phyloP scores from a whole-genome alignment of 2,113 vertebrate species.

The Rhombomys opimus region DNA sequence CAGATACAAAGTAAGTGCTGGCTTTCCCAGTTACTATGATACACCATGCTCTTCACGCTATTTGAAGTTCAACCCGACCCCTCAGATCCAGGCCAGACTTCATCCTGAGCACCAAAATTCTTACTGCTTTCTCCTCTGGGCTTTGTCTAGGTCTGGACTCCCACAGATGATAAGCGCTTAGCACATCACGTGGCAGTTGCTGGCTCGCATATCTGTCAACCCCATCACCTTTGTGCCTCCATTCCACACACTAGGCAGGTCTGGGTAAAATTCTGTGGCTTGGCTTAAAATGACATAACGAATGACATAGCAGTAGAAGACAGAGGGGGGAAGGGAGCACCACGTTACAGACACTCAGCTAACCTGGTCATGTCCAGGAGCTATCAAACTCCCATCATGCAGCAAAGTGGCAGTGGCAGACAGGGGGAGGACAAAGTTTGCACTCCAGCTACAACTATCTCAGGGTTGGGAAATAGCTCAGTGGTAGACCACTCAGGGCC shows the following conservation, averaged over 20 bases:
- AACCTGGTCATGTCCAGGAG: fast-evolving
- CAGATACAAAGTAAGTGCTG: neutral
- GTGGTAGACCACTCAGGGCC: neutral
- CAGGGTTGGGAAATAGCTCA: neutral
- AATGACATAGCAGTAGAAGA: neutral
- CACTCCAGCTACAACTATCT: neutral
- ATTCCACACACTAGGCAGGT: neutral
- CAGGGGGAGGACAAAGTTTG: neutral
- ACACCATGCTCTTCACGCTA: neutral
- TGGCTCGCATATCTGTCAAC: neutral
- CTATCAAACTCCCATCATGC: neutral
- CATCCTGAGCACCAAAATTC: neutral
- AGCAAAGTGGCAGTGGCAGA: neutral
- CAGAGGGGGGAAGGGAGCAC: neutral
- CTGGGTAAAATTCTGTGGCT: neutral
- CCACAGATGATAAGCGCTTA: no score
- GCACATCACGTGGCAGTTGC: neutral
- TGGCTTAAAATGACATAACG: neutral
- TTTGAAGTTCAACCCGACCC: neutral
- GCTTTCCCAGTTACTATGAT: neutral
- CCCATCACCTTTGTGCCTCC: neutral
- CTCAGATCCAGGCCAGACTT: neutral
- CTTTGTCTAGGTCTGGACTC: neutral
- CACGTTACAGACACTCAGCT: neutral
- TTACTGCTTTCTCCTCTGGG: neutral